Evolutionary conservation across 2,888 invertebrate genomes (phyloP).

Genomic region (Latrodectus hesperus): DNA sequence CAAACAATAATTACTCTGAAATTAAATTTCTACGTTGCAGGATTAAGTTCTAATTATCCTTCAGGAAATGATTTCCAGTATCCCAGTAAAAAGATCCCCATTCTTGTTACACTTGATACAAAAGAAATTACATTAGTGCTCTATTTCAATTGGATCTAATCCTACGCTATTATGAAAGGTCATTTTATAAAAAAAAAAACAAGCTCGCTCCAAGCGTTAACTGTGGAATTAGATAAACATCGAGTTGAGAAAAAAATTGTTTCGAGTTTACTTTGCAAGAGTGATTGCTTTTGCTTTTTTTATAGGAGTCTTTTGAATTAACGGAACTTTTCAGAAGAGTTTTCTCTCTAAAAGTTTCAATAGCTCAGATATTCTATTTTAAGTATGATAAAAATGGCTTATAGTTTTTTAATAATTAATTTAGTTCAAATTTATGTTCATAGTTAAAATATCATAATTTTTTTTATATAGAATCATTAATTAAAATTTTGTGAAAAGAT

Average conservation of each 20-base stretch:
- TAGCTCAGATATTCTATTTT: background rate
- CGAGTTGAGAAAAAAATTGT: background rate
- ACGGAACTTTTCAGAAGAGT: too few relatives aligned
- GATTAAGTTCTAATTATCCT: background rate
- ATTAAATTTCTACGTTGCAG: background rate
- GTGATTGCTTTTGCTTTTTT: background rate
- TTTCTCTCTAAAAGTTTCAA: background rate
- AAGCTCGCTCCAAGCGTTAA: background rate
- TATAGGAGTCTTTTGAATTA: background rate
- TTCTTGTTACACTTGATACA: background rate
- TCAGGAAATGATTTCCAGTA: background rate
- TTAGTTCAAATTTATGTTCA: too few relatives aligned
- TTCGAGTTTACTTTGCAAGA: background rate
- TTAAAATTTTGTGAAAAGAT: too few relatives aligned
- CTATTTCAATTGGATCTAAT: constrained; percentile 23
- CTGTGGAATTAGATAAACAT: background rate
- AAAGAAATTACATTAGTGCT: constrained; percentile 25
- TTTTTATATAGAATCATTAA: too few relatives aligned
- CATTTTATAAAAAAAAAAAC: constrained; percentile 1
- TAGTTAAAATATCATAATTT: too few relatives aligned
- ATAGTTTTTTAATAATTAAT: too few relatives aligned
- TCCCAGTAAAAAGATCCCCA: background rate
- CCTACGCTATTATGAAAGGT: constrained; percentile 17
- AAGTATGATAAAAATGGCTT: background rate
- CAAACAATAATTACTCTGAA: background rate